Base-by-base conservation (phyloP, 2,797 vertebrate species). In the Ambastaia sidthimunki region DNA sequence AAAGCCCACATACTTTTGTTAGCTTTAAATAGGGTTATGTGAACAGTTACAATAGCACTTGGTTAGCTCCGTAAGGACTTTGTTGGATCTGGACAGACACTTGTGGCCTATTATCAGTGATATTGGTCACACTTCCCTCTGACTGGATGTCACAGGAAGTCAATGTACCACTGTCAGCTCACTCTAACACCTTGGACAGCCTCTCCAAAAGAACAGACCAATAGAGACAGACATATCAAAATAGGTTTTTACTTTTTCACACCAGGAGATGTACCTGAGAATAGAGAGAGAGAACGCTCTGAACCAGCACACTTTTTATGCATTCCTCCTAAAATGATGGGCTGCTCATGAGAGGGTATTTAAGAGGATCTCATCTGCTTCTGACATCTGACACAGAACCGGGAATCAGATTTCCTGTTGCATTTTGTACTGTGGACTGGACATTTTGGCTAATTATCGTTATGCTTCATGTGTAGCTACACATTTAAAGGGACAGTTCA, bases 161-260 rank as follows among this genome's bases (percentile, higher is more conserved):
- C 19, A 70, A 25, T 70, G 44, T 28, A 62, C 70, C 80, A 55
- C 76, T 63, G 75, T 76, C 73, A 73, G 73, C 67, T 54, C 63
- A 41, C 41, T 63, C 62, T 62, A 63, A 78, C 67, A 78, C 66
- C 50, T 70, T 15, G 11, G 74, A 73, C 48, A 5, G 28, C 34
- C 54, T 59, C 21, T 71, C 48, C 23, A 48, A 3, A 50, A 69
- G 68, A 50, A 71, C 68, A 63, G 71, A 65, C 13, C 4, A 21
- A 59, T 54, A 47, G 54, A 67, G 63, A 68, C 69, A 67, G 59
- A 71, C 41, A 54, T 47, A 81, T 82, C 80, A 77, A 72, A 82
- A 71, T 60, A 54, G 69, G 60, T 59, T 76, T n/a, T 54, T 71
- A 63, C 34, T 67, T 63, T 44, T 25, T 68, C 37, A 77, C n/a